Conservation (phyloP, 2,797 vertebrate species). For the Muscicapa comitata region DNA sequence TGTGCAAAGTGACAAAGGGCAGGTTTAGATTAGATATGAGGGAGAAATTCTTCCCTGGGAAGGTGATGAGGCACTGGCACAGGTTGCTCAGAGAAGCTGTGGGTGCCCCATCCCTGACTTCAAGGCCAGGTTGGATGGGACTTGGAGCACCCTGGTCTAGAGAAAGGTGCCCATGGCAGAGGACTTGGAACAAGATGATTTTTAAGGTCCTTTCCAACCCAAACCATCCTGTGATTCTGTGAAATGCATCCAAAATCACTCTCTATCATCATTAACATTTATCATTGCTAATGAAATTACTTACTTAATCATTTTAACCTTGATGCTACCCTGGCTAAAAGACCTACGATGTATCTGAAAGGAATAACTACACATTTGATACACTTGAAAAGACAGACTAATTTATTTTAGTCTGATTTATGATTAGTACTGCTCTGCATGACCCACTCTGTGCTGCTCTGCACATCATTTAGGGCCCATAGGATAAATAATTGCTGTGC, state of each 20-base stretch:
- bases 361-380: conserved; percentile 44
- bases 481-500: conserved; percentile 10
- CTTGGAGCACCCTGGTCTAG: not conserved
- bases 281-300: conserved; percentile 62
- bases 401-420: conserved; percentile 60
- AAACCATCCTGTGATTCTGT: not conserved
- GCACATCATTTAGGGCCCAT: not conserved
- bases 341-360: conserved; percentile 7
- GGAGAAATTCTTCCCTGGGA: not conserved
- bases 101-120: not conserved
- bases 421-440: not conserved
- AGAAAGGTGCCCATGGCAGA: not conserved
- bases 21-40: not conserved
- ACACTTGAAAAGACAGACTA: conserved; percentile 31
- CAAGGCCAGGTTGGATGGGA: not conserved
- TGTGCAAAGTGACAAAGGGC: not conserved
- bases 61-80: not conserved
- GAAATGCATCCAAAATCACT: conserved; percentile 22
- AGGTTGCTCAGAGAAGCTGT: not conserved
- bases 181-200: not conserved
- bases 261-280: conserved; percentile 28
- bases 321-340: conserved; percentile 52
- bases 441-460: not conserved
- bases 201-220: not conserved
- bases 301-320: conserved; percentile 64